Evolutionary conservation across 2,797 vertebrate species (phyloP).

Genomic region (Manis crassicaudata): DNA sequence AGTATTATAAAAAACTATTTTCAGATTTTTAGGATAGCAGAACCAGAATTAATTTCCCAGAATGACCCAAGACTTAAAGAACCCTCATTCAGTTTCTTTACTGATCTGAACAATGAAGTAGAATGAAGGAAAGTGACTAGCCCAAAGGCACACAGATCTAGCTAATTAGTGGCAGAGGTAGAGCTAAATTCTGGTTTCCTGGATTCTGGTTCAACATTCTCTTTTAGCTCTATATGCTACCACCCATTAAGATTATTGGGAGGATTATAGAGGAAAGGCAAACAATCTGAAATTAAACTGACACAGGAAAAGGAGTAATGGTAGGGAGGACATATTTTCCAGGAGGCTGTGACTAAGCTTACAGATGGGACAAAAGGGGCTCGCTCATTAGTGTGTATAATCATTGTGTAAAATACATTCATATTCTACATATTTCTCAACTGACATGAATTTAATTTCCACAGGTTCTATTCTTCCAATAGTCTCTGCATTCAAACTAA

Average conservation of each 20-base stretch:
- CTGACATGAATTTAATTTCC: background rate
- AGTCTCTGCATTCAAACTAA: background rate
- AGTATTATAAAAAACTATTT: background rate
- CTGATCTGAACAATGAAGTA: background rate
- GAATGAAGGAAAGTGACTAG: background rate
- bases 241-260: background rate
- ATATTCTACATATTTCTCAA: slow-evolving; percentile 5
- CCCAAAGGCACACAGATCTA: background rate
- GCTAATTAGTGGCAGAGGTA: background rate
- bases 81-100: background rate
- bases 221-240: background rate
- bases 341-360: background rate
- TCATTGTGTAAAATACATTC: background rate
- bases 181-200: background rate
- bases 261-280: background rate
- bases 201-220: background rate
- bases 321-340: background rate
- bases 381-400: background rate
- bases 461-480: background rate
- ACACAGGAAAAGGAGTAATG: background rate
- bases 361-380: background rate
- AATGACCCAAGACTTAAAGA: background rate
- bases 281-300: background rate
- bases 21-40: background rate
- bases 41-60: slow-evolving; percentile 7